Conservation (phyloP, 2,888 invertebrate species). For the Stratiomys singularior region DNA sequence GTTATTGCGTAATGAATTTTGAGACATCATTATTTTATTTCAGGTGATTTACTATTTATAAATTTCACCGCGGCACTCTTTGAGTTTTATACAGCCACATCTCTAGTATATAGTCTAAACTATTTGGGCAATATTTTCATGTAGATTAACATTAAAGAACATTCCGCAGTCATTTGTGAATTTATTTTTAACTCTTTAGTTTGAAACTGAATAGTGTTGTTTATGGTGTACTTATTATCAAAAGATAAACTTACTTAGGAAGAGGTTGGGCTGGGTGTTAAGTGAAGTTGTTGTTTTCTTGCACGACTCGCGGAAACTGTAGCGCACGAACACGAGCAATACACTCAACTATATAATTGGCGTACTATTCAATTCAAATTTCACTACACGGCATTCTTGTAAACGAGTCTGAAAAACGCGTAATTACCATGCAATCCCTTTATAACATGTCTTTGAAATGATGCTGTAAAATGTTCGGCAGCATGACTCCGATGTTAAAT, state of each 20-base stretch:
- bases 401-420: neutral
- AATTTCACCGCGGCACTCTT: neutral
- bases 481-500: neutral
- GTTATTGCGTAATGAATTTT: slow-evolving; percentile 31
- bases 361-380: slow-evolving; percentile 7
- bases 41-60: slow-evolving; percentile 40
- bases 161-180: neutral
- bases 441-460: slow-evolving; percentile 20
- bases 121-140: neutral
- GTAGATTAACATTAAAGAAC: neutral
- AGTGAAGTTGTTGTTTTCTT: no score
- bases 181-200: neutral
- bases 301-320: neutral
- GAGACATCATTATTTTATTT: slow-evolving; percentile 45
- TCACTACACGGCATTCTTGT: neutral
- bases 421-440: slow-evolving; percentile 32
- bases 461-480: slow-evolving; percentile 8
- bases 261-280: no score
- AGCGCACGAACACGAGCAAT: neutral
- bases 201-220: neutral
- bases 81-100: neutral
- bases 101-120: neutral
- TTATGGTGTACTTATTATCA: neutral
- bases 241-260: no score
- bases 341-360: slow-evolving; percentile 22